These are phyloP conservation scores for Labeo calbasu DNA, from an alignment of 2,797 vertebrate genomes.

Conservation along the genomic window DNA sequence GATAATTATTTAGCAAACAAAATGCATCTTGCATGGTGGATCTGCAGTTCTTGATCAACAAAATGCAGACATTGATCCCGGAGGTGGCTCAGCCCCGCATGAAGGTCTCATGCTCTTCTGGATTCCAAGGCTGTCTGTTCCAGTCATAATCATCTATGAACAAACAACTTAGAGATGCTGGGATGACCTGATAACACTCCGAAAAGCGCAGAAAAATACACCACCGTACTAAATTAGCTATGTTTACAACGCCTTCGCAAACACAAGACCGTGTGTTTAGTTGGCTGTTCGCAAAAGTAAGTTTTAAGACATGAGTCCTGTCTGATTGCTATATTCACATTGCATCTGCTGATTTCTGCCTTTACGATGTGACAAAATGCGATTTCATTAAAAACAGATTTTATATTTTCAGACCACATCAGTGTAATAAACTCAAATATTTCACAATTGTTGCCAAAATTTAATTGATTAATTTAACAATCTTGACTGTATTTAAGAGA, in stretches of 20 bases:
- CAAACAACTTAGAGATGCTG: conserved; percentile 76
- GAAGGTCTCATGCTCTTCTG: conserved; percentile 76
- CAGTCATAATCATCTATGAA: conserved; percentile 73
- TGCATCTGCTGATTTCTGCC: not conserved
- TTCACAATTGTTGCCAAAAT: not conserved
- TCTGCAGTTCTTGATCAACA: conserved; percentile 71
- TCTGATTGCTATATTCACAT: conserved; percentile 18
- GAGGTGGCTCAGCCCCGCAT: conserved; percentile 72
- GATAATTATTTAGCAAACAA: conserved; percentile 69
- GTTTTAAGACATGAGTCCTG: not conserved
- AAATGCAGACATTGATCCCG: conserved; percentile 77
- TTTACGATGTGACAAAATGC: not conserved
- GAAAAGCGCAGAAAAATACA: conserved; percentile 62
- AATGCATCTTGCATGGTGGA: conserved; percentile 79
- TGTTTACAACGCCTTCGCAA: conserved; percentile 65
- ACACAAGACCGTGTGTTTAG: conserved; percentile 50
- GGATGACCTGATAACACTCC: conserved; percentile 59
- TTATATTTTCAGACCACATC: not conserved
- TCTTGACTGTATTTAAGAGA: not conserved
- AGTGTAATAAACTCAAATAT: not conserved
- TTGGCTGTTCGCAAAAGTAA: conserved; percentile 41
- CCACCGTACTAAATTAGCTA: conserved; percentile 73
- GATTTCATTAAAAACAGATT: not conserved
- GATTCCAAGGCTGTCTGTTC: conserved; percentile 73
- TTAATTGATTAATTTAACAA: not conserved